Evolutionary conservation across 2,113 vertebrate species (phyloP).

Genomic region (Galeopterus variegatus): DNA sequence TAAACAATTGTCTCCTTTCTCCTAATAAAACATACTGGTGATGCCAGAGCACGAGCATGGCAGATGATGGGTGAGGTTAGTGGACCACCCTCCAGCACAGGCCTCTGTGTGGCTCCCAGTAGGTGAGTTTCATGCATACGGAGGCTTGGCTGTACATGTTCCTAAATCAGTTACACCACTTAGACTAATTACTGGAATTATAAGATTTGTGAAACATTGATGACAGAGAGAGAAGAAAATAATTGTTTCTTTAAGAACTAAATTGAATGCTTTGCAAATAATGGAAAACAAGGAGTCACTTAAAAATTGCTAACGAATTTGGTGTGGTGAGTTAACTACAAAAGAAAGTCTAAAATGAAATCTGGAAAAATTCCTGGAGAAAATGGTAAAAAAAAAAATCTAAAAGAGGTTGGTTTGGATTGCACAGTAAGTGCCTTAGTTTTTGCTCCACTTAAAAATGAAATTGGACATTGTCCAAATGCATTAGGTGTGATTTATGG

Average conservation of each 20-base stretch:
- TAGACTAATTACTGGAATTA: background rate
- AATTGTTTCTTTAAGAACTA: background rate
- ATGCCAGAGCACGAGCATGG: accelerated
- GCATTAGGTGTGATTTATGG: background rate
- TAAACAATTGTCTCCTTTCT: background rate
- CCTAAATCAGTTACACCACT: background rate
- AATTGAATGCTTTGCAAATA: conserved; percentile 43
- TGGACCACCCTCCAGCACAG: background rate
- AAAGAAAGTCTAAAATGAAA: background rate
- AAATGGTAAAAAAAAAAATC: background rate
- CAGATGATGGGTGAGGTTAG: accelerated
- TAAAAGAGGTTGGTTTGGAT: background rate
- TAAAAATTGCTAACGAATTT: background rate
- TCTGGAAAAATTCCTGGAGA: background rate
- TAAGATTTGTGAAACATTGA: background rate
- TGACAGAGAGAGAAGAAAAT: background rate
- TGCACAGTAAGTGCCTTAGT: background rate
- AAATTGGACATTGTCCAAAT: background rate
- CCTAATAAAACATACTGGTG: accelerated
- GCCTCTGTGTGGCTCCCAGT: background rate
- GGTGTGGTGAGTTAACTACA: background rate
- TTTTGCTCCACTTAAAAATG: background rate
- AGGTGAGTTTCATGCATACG: background rate
- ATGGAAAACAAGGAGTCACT: background rate
- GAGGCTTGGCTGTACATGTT: background rate